phyloP scores from a whole-genome alignment of 1,140 invertebrate species.

The Procambarus clarkii region DNA sequence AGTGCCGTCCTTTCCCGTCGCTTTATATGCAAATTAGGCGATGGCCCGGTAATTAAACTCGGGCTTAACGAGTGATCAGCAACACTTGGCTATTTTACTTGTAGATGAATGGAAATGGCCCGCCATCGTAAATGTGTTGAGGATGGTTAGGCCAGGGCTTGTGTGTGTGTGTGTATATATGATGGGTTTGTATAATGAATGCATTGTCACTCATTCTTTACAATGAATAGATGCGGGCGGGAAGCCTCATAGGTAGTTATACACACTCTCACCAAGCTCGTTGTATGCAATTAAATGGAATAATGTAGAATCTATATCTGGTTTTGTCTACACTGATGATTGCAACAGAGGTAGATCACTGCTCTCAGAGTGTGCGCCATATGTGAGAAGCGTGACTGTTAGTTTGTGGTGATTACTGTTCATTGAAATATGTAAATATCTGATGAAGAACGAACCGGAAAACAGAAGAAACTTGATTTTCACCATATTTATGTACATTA shows the following conservation, averaged over 20 bases:
- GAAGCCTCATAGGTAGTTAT: neutral
- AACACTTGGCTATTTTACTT: constrained; percentile 63
- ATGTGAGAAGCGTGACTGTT: no score
- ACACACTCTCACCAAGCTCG: neutral
- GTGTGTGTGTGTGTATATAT: no score
- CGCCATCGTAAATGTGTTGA: constrained; percentile 45
- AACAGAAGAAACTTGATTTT: no score
- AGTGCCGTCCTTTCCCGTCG: constrained; percentile 60
- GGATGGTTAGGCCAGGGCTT: constrained; percentile 17
- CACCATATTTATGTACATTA: no score
- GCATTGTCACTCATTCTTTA: neutral
- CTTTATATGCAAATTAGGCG: constrained; percentile 64
- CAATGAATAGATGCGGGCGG: neutral
- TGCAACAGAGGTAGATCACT: no score
- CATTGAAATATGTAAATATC: no score
- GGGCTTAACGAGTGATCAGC: constrained; percentile 64
- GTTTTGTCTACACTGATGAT: no score
- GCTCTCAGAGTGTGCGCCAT: no score
- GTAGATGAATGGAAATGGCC: constrained; percentile 61
- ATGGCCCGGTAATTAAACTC: constrained; percentile 62
- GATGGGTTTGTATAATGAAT: neutral
- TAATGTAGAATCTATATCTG: neutral
- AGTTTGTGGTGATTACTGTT: no score
- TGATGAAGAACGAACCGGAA: no score
- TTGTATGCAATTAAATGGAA: neutral